A percentile compares a stretch with the other conserved stretches of the same genome.
Evolutionary conservation across 2,113 vertebrate genomes (phyloP).

Genomic region (Neopipo cinnamomea): DNA sequence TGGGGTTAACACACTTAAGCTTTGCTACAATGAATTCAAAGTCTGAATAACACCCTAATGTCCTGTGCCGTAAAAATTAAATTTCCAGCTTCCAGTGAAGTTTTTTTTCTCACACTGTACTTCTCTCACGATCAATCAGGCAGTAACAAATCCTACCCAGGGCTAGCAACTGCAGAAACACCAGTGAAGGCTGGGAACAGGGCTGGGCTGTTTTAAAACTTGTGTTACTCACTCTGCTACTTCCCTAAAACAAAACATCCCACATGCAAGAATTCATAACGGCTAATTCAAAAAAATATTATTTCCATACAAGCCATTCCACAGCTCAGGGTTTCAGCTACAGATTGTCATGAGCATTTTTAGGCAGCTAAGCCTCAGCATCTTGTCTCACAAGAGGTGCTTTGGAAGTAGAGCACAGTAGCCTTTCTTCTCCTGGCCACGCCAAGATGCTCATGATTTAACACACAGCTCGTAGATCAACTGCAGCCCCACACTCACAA

Average conservation of each 20-base stretch:
- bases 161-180: background rate
- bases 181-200: background rate
- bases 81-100: background rate
- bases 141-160: background rate
- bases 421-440: background rate
- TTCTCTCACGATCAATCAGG: background rate
- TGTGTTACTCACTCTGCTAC: slow-evolving; percentile 35
- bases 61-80: background rate
- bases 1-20: background rate
- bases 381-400: background rate
- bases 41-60: background rate
- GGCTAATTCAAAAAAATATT: slow-evolving; percentile 24
- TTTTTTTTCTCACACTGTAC: background rate
- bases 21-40: background rate
- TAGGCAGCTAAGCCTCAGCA: background rate
- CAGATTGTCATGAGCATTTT: background rate
- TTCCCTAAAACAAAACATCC: slow-evolving; percentile 42
- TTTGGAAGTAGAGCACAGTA: background rate
- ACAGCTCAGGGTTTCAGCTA: background rate
- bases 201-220: slow-evolving; percentile 36
- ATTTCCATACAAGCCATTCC: slow-evolving; percentile 2
- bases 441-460: background rate
- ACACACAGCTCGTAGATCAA: background rate
- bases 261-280: slow-evolving; percentile 21
- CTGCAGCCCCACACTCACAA: background rate